These are phyloP conservation scores for Troides oblongomaculatus DNA, from an alignment of 2,888 invertebrate species.

Conservation along the genomic window DNA sequence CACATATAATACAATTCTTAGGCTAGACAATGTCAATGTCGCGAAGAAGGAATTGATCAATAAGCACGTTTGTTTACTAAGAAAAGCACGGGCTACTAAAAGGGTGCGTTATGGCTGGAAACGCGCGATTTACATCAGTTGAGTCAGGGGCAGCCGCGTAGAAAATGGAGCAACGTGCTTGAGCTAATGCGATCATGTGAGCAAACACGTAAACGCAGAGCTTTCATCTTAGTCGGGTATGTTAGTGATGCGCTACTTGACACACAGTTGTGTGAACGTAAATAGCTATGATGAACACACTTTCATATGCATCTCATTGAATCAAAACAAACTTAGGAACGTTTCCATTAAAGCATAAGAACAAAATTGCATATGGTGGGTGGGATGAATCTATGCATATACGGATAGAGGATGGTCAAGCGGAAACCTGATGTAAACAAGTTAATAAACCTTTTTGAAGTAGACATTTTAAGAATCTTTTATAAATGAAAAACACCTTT, in stretches of 20 bases:
- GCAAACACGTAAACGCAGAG: conserved; percentile 69
- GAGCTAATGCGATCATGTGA: conserved; percentile 77
- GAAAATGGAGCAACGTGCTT: conserved; percentile 74
- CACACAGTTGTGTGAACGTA: conserved; percentile 35
- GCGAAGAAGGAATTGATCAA: conserved; percentile 40
- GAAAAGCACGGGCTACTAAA: conserved; percentile 61
- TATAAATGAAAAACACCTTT: neutral
- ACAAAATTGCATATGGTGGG: neutral
- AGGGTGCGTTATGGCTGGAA: conserved; percentile 62
- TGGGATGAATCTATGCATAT: neutral
- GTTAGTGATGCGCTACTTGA: conserved; percentile 39
- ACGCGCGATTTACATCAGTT: conserved; percentile 68
- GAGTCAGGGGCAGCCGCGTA: conserved; percentile 66
- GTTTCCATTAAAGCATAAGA: neutral
- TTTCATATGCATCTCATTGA: conserved; percentile 16
- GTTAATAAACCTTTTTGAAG: neutral
- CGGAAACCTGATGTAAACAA: neutral
- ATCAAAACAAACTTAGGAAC: conserved; percentile 7
- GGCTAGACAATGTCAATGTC: conserved; percentile 26
- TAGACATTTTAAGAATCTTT: neutral
- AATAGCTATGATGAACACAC: conserved; percentile 24
- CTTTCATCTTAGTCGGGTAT: conserved; percentile 77
- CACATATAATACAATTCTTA: neutral
- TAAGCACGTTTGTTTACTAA: conserved; percentile 45
- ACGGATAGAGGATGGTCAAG: neutral